phyloP scores from a whole-genome alignment of 2,888 invertebrate genomes.

The Blastobasis lacticolella region DNA sequence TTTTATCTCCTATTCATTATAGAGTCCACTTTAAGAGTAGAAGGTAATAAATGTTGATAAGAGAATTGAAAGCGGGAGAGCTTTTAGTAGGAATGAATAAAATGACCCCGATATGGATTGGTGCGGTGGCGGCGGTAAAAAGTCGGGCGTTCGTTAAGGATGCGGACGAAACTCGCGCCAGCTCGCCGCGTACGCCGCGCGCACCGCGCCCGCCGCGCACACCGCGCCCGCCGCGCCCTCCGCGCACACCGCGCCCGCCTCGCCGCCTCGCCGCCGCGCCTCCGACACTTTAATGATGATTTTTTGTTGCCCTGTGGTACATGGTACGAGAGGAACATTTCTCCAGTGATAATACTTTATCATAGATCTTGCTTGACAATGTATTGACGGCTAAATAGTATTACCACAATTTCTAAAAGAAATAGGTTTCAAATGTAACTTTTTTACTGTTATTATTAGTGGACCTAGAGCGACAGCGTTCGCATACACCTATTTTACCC shows the following conservation, averaged over 20 bases:
- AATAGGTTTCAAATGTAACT: no score
- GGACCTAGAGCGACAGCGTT: no score
- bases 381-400: no score
- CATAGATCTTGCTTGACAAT: no score
- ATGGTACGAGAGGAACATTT: conserved; percentile 21
- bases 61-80: conserved; percentile 31
- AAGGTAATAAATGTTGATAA: conserved; percentile 17
- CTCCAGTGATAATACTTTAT: no score
- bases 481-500: no score
- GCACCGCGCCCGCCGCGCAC: conserved; percentile 22
- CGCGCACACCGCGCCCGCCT: conserved; percentile 22
- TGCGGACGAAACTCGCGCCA: conserved; percentile 48
- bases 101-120: conserved; percentile 58
- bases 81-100: conserved; percentile 55
- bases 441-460: no score
- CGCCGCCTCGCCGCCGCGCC: conserved; percentile 44
- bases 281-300: conserved; percentile 67
- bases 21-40: no score
- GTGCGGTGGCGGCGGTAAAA: conserved; percentile 52
- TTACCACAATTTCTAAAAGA: no score
- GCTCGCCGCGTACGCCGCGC: conserved; percentile 20
- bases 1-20: no score
- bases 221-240: conserved; percentile 28
- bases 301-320: conserved; percentile 54
- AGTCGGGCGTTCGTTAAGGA: conserved; percentile 61